Base-by-base conservation (phyloP, 2,113 vertebrate species). In the Engraulis encrasicolus region DNA sequence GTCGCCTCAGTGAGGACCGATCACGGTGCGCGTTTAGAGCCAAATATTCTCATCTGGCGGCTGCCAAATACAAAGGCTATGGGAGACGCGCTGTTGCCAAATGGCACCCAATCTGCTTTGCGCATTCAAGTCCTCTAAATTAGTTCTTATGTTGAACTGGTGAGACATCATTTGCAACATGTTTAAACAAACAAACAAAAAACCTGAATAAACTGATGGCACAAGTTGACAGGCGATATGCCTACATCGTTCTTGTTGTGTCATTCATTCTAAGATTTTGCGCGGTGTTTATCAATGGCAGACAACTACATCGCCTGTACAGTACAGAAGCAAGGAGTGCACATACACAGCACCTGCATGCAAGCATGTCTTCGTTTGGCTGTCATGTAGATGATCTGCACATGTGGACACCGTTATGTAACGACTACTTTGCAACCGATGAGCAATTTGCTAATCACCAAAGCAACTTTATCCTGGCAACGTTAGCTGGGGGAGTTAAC, bases 401-500 rank as follows among this genome's bases (percentile, higher is more conserved):
- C 31, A 34, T 34, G 66, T 74, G 66, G 66, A 14, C 12, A 34
- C 66, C 66, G 66, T 74, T 74, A 74, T 74, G 66, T 34, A 74
- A 74, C 66, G 27, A 34, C 27, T 34, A 34, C 27, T 66, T 66
- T 74, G 66, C 66, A 34, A 31, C 66, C 66, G 66, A 74, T 74
- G 66, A 74, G 31, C 66, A 74, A 74, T 74, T 74, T 74, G 66
- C 27, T 74, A 74, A 74, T 74, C 66, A 74, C 27, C 66, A 74
- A 74, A 34, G 66, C 66, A 74, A 74, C 66, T 74, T 74, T 31
- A 66, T 11, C 66, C 66, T 74, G 66, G 66, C 66, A 74, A 74
- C 31, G 27, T 34, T 74, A 15, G 66, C 14, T 5, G 15, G 12
- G 27, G 66, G 31, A 15, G 86, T 85, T 90, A 89, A 89, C 85